These are phyloP conservation scores for Pachyuromys duprasi DNA, from an alignment of 2,797 vertebrate species.

Conservation along the genomic window DNA sequence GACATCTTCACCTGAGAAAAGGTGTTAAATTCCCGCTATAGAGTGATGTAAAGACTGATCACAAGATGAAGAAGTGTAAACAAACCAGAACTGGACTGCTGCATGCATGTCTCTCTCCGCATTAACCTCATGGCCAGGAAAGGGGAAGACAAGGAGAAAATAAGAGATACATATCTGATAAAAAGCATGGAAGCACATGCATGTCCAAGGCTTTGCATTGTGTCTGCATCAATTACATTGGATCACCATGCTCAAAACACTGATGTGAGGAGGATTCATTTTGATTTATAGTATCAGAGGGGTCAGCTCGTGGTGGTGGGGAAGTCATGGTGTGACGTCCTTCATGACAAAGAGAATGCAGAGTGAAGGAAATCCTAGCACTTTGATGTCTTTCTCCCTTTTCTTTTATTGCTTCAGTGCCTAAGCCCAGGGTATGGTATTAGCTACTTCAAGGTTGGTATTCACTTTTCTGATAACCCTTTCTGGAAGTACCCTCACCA, in stretches of 20 bases:
- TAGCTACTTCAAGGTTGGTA: background rate
- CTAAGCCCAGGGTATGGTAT: background rate
- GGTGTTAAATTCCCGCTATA: background rate
- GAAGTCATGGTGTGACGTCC: background rate
- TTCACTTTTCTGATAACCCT: background rate
- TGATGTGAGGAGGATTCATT: background rate
- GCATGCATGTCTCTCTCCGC: background rate
- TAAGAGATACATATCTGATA: background rate
- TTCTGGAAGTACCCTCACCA: background rate
- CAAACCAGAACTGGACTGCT: background rate
- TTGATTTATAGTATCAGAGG: background rate
- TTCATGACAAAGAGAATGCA: background rate
- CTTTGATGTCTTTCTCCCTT: background rate
- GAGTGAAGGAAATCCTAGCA: background rate
- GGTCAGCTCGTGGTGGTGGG: accelerated
- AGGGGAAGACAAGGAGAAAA: background rate
- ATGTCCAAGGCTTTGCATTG: background rate
- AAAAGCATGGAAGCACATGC: background rate
- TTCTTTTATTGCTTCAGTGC: background rate
- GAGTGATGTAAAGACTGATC: background rate
- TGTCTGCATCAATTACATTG: background rate
- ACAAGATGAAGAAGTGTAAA: background rate
- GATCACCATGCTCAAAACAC: background rate
- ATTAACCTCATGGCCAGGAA: background rate
- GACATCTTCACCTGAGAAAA: background rate